Evolutionary conservation across 1,140 invertebrate species (phyloP), one percentile per base, ranked within the genome.

Genomic region (Psilanteris sp.): DNA sequence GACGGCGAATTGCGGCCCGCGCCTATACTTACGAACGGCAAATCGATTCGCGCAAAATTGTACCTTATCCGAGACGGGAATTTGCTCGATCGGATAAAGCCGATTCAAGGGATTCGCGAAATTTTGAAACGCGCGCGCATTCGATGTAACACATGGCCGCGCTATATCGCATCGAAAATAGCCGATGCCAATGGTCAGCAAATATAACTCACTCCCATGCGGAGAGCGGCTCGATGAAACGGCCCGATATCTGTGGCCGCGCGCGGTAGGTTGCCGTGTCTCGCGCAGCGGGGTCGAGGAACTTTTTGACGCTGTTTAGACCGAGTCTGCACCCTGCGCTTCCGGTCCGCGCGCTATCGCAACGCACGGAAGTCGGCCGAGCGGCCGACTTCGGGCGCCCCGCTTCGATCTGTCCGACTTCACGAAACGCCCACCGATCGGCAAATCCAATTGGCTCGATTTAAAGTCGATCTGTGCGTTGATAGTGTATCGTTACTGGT

Each of bases 141-240:
- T 52, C 37, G 57, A 48, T 55, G 54, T 50, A 59, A 54, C 70
- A 66, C 59, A 73, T 66, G 61, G 59, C 44, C 32, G 36, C 18
- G 59, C 44, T 50, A 37, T 59, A 66, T 73, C 61, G 52, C 26
- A 31, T 74, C 61, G 52, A 66, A 73, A 64, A 59, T 52, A 57
- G 61, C 52, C 61, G 70, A 66, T 46, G 54, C 43, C 61, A 74
- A 59, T 66, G 61, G 52, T 66, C 54, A 61, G 61, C 59, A 67
- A 67, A 74, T 74, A 74, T n/a, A n/a, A 74, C 61, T 74, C 71
- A 73, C 43, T 61, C 46, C 1, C n/a, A n/a, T n/a, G 44, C 55
- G 39, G 16, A 46, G 67, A 55, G 44, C 52, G 54, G 52, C 54
- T 54, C 61, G 52, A 61, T 74, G 61, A 61, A 54, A 74, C 15